Conservation (phyloP, 2,888 invertebrate species). For the Eubasilissa splendida region DNA sequence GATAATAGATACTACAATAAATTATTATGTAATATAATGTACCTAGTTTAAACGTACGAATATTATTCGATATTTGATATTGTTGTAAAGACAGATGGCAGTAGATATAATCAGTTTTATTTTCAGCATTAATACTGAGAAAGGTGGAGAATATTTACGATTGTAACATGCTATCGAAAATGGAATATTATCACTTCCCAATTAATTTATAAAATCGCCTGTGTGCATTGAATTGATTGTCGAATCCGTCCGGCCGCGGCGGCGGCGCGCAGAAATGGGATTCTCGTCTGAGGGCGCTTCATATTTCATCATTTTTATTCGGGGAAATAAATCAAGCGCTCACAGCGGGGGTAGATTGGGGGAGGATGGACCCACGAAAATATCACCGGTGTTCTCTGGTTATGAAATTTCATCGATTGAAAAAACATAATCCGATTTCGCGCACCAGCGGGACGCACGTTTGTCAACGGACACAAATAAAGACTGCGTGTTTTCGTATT, state of each 20-base stretch:
- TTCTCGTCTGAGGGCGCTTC: slow-evolving; percentile 33
- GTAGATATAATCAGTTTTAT: too few relatives aligned
- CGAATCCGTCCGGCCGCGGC: slow-evolving; percentile 3
- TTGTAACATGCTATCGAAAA: too few relatives aligned
- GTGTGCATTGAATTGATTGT: not conserved
- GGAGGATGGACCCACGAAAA: slow-evolving; percentile 44
- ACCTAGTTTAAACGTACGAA: too few relatives aligned
- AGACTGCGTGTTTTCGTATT: slow-evolving; percentile 34
- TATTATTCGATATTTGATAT: too few relatives aligned
- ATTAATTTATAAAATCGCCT: too few relatives aligned
- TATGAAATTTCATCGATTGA: slow-evolving; percentile 49
- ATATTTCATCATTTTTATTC: slow-evolving; percentile 55
- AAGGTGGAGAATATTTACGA: too few relatives aligned
- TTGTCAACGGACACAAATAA: slow-evolving; percentile 37
- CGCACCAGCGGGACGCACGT: slow-evolving; percentile 40
- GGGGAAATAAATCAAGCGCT: slow-evolving; percentile 54
- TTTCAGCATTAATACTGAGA: too few relatives aligned
- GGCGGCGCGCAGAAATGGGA: not conserved
- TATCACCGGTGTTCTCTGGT: slow-evolving; percentile 47
- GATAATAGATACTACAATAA: too few relatives aligned
- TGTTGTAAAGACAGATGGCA: too few relatives aligned
- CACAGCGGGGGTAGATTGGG: slow-evolving; percentile 34
- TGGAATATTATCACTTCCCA: too few relatives aligned
- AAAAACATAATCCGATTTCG: slow-evolving; percentile 48
- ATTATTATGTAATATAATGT: too few relatives aligned